Base-by-base conservation (phyloP, 1,140 invertebrate species). In the Aricia agestis region DNA sequence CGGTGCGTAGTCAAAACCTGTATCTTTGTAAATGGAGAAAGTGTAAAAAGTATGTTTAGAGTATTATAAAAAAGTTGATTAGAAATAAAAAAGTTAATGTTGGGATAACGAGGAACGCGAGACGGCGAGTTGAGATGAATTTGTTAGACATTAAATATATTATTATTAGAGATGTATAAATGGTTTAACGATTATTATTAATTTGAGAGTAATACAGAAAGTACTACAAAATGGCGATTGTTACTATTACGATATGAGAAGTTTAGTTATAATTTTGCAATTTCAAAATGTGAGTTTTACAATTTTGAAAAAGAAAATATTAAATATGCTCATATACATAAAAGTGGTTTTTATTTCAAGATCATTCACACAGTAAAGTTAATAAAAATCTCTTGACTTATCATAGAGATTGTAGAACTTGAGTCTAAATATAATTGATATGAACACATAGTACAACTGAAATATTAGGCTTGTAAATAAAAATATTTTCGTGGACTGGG, bases 281-380 rank as follows among this genome's bases (percentile, higher is more conserved):
- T 90, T 91, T 91, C 89, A 91, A 91, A 91, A 90, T 91, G 89
- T 91, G 89, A 89, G 89, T 91, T 91, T 91, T 91, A 91, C 89
- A 91, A 91, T 91, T 91, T 91, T 91, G 86, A 91, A 91, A 87
- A 89, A 86, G 86, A 90, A 90, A 88, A 90, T 89, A 91, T 91
- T 89, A 90, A 91, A 91, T 90, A 91, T 90, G 89, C 89, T 91
- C 89, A 90, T 91, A 90, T 88, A 87, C 80, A 82, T 74, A 80
- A 75, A 63, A 15, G 45, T 67, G 68, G 76, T 74, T 85, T 86
- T 88, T 81, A 84, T 83, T 84, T 82, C 9, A 9, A 13, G 11
- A 52, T 52, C 45, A 52, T 13, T 36, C 6, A 36, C 36, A 25
- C 25, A 25, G 25, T 25, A 25, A 25, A 25, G 25, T 25, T 25